These are phyloP conservation scores for Drosophila paracracens DNA, from an alignment of 2,888 invertebrate species.

Conservation along the genomic window DNA sequence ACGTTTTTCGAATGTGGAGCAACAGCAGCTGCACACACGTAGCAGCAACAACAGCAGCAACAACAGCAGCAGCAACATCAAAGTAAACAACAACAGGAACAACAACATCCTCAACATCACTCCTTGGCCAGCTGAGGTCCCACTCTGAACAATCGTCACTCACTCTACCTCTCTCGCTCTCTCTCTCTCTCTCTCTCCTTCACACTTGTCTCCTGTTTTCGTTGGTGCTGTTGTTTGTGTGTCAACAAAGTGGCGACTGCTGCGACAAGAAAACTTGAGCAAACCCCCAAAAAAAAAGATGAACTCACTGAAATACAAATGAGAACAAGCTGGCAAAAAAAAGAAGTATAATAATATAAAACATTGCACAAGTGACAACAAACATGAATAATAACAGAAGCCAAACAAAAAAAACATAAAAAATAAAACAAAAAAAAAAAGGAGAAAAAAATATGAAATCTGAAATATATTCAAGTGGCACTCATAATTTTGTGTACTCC, in stretches of 20 bases:
- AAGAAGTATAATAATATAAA: conserved; percentile 12
- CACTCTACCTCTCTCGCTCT: background rate
- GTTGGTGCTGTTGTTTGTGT: conserved; percentile 50
- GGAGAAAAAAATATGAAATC: conserved; percentile 21
- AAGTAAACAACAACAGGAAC: conserved; percentile 53
- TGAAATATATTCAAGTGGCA: conserved; percentile 47
- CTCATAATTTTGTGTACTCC: conserved; percentile 59
- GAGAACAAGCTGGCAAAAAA: conserved; percentile 11
- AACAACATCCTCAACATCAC: conserved; percentile 44
- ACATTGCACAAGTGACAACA: conserved; percentile 63
- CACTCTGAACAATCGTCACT: conserved; percentile 1
- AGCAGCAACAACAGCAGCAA: conserved; percentile 33
- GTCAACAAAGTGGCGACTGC: conserved; percentile 65
- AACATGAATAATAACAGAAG: conserved; percentile 29
- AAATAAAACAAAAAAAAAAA: conserved; percentile 22
- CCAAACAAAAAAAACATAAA: conserved; percentile 6
- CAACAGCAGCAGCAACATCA: conserved; percentile 48
- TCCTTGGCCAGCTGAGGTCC: conserved; percentile 41
- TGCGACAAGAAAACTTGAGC: conserved; percentile 41
- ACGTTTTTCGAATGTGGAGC: conserved; percentile 57
- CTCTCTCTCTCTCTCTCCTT: background rate
- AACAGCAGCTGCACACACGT: conserved; percentile 52
- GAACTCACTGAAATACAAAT: conserved; percentile 23
- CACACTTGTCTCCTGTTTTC: conserved; percentile 26
- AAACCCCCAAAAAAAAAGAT: conserved; percentile 20